Evolutionary conservation across 2,797 vertebrate species (phyloP), one percentile per base, ranked within the genome.

Genomic region (Helarctos malayanus): DNA sequence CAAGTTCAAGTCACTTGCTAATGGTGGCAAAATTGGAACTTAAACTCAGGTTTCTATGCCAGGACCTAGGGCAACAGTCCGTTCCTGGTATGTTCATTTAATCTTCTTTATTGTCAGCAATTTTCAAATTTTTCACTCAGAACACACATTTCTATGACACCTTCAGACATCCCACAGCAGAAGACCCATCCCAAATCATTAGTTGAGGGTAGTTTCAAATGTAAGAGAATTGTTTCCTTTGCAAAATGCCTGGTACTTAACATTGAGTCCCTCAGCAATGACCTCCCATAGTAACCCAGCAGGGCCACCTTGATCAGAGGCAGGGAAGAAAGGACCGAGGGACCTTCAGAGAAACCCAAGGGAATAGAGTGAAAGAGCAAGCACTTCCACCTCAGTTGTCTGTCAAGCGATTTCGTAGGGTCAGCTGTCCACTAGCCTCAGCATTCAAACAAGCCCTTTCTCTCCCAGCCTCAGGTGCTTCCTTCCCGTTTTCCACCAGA

Each of bases 141-240:
- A 89, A 90, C 27, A 85, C 38, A 45, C n/a, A 61, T 95, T 80
- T 84, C 79, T 76, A 71, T 80, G 81, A 85, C 65, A 59, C 7
- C 25, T 85, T 65, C 78, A 90, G 65, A 97, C 93, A 86, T 65
- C 59, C 52, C 87, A 94, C 23, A 68, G n/a, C 35, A 52, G 69
- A 73, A 91, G 32, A 81, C 54, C 29, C 71, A 78, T 79, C 27
- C n/a, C 25, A 35, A 86, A 81, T 83, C 27, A 52, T 45, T 89
- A 65, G 29, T 35, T 57, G 27, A 86, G 21, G 35, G 27, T n/a
- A 32, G 1, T 65, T 47, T 95, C 61, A 75, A 91, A 68, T 38
- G 25, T 35, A 69, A 79, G 27, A n/a, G 54, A 90, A 32, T 71
- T 78, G 15, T 92, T 95, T 93, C 75, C n/a, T 78, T 93, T 71